phyloP scores from a whole-genome alignment of 53 echinoderm and acorn worm genomes.

The Stichopus horrens region DNA sequence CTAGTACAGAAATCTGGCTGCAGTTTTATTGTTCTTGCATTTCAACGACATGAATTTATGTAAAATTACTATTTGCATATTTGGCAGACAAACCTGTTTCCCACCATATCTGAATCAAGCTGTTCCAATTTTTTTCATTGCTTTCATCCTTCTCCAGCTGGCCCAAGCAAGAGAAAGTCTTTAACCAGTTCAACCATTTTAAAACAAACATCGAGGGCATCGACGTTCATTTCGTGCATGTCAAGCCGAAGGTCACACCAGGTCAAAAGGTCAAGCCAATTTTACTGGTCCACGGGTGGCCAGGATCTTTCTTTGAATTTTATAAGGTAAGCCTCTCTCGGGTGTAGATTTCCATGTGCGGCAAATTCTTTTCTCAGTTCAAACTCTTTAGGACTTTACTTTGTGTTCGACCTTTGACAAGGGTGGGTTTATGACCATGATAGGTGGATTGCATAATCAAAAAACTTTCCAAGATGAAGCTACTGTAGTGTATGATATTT shows the following conservation, averaged over 20 bases:
- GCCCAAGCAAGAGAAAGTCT: slow-evolving; percentile 63
- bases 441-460: neutral
- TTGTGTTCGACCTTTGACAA: too few relatives aligned
- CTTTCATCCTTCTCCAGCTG: slow-evolving; percentile 49
- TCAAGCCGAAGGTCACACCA: slow-evolving; percentile 61
- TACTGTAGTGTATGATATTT: neutral
- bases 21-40: too few relatives aligned
- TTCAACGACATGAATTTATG: too few relatives aligned
- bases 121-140: too few relatives aligned
- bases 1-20: too few relatives aligned
- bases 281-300: slow-evolving; percentile 86
- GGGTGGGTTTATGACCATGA: neutral
- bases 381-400: too few relatives aligned
- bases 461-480: neutral
- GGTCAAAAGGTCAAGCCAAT: slow-evolving; percentile 80
- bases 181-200: slow-evolving; percentile 73
- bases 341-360: too few relatives aligned
- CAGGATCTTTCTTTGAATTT: slow-evolving; percentile 82
- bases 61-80: too few relatives aligned
- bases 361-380: too few relatives aligned
- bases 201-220: slow-evolving; percentile 87
- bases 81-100: too few relatives aligned
- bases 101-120: too few relatives aligned
- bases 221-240: slow-evolving; percentile 78
- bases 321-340: slow-evolving; percentile 48